phyloP scores from a whole-genome alignment of 2,888 invertebrate species.

The Selenia dentaria region DNA sequence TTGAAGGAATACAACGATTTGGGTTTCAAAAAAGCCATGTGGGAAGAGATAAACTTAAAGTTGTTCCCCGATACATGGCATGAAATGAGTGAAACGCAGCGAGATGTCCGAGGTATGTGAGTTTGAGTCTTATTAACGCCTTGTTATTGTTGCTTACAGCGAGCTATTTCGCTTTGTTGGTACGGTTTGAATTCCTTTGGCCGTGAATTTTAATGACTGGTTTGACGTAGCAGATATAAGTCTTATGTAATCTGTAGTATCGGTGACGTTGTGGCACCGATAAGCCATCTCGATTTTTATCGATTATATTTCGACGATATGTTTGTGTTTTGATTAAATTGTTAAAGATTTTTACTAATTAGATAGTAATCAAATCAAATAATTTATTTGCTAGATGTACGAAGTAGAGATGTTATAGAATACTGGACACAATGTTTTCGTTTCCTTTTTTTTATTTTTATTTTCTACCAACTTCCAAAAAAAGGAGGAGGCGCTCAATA shows the following conservation, averaged over 20 bases:
- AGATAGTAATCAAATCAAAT: too few species aligned
- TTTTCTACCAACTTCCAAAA: too few species aligned
- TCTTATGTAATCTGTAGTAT: not conserved
- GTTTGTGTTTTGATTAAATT: too few species aligned
- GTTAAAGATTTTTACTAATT: too few species aligned
- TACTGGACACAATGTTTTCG: too few species aligned
- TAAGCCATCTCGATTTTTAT: too few species aligned
- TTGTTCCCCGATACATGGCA: slow-evolving; percentile 12
- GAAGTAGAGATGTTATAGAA: too few species aligned
- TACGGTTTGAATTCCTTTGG: slow-evolving; percentile 5
- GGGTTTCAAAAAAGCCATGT: slow-evolving; percentile 4
- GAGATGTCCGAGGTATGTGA: slow-evolving; percentile 10
- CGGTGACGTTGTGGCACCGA: not conserved
- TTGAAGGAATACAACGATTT: slow-evolving; percentile 10
- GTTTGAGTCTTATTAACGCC: slow-evolving; percentile 6
- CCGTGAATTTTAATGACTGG: not conserved
- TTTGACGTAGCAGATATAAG: too few species aligned
- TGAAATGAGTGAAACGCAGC: slow-evolving; percentile 2
- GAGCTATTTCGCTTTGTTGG: slow-evolving; percentile 3
- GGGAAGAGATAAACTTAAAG: slow-evolving; percentile 11
- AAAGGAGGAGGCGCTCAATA: too few species aligned
- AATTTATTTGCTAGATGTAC: too few species aligned
- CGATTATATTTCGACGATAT: too few species aligned
- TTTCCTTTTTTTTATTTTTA: too few species aligned
- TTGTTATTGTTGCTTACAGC: not conserved